Evolutionary conservation across 2,888 invertebrate genomes (phyloP), one percentile per base, ranked within the genome.

Genomic region (Luperina testacea): DNA sequence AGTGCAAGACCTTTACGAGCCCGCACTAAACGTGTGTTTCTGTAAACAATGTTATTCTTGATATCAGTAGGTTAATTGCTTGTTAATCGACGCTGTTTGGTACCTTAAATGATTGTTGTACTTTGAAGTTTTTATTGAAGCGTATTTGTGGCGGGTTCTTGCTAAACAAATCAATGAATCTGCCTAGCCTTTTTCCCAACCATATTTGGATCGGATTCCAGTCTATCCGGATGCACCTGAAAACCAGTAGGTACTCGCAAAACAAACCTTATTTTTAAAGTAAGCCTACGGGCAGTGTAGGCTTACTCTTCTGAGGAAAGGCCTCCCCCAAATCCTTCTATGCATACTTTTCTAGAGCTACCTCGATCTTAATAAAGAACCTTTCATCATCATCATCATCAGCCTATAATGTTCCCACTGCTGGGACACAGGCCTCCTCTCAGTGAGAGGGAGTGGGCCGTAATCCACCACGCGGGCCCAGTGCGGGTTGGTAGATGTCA

Each of bases 1-100:
- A 87, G 83, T 87, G 87, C 80, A 82, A 86, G 82, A 87, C 87
- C 89, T 91, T 89, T 90, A 89, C 87, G 88, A 87, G 67, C 75
- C 84, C 85, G 68, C 82, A 82, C 59, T 88, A 87, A 82, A 86
- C 72, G 65, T 76, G 83, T 78, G 82, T 75, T 87, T 75, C 69
- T 79, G 82, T 86, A 82, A 80, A 88, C 86, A 87, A 83, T 80
- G 84, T 82, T 86, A 82, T 88, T 89, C 72, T 83, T 69, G 86
- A 86, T 75, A 76, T 65, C 78, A 78, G 81, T 84, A 81, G 78
- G 85, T 87, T 83, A 83, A 89, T 88, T 80, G 84, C 79, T 88
- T 71, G 78, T 84, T 80, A 82, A 87, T 88, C 83, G 87, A 81
- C 81, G 38, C 32, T 72, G 67, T 74, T 78, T 71, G 53, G 53